phyloP scores from a whole-genome alignment of 1,140 invertebrate genomes.

The Propsilocerus akamusi region DNA sequence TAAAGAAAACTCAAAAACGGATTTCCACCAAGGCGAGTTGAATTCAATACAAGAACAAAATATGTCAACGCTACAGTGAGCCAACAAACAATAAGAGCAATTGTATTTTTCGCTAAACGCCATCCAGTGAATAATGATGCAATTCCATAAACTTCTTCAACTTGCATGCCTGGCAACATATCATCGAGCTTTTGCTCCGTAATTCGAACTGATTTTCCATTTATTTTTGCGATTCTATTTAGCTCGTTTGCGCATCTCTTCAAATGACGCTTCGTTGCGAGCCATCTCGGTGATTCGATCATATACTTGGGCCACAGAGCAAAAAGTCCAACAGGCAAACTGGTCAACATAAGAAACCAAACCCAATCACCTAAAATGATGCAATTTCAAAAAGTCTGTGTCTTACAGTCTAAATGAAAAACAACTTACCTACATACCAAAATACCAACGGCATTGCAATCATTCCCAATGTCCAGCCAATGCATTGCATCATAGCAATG shows the following conservation, averaged over 20 bases:
- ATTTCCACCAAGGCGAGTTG: slow-evolving; percentile 40
- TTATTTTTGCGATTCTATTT: slow-evolving; percentile 39
- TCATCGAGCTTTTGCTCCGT: slow-evolving; percentile 19
- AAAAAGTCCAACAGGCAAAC: not conserved
- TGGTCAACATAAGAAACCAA: not conserved
- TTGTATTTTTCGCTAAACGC: slow-evolving; percentile 33
- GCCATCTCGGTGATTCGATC: slow-evolving; percentile 43
- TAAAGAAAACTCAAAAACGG: slow-evolving; percentile 48
- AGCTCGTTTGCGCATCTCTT: slow-evolving; percentile 34
- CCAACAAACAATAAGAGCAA: slow-evolving; percentile 30
- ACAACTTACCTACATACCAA: slow-evolving; percentile 35
- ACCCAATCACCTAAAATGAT: too few relatives aligned
- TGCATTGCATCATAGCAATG: slow-evolving; percentile 25
- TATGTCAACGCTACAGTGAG: slow-evolving; percentile 34
- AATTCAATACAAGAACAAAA: slow-evolving; percentile 36
- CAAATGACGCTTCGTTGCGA: slow-evolving; percentile 35
- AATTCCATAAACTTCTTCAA: slow-evolving; percentile 26
- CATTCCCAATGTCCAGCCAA: slow-evolving; percentile 30
- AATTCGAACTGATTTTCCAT: slow-evolving; percentile 30
- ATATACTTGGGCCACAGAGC: slow-evolving; percentile 24
- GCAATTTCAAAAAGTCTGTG: too few relatives aligned
- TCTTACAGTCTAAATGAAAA: too few relatives aligned
- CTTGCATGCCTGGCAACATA: slow-evolving; percentile 10
- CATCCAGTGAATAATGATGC: slow-evolving; percentile 34
- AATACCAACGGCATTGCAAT: slow-evolving; percentile 31